These are phyloP conservation scores for Strigamia maritima DNA, from an alignment of 2,888 invertebrate species.

Conservation along the genomic window DNA sequence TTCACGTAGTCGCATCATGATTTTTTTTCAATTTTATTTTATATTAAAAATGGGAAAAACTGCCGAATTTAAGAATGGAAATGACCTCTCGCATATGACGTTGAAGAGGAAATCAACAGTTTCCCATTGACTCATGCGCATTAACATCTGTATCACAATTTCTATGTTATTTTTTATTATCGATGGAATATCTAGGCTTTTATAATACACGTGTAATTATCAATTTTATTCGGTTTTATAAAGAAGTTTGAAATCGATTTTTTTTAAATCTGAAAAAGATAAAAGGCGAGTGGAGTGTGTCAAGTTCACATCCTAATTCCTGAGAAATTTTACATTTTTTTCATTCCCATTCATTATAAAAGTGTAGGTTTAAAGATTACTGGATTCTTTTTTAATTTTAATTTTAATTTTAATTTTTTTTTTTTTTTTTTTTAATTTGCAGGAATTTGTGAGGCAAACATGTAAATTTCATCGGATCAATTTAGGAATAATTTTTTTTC, in stretches of 20 bases:
- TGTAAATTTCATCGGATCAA: neutral
- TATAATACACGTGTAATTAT: neutral
- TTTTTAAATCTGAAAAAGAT: neutral
- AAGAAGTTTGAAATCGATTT: neutral
- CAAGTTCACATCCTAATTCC: neutral
- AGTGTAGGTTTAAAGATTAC: neutral
- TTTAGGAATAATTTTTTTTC: neutral
- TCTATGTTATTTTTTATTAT: neutral
- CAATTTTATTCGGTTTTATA: neutral
- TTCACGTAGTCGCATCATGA: neutral
- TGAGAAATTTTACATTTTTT: too few relatives aligned
- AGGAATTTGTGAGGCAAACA: slow-evolving; percentile 15
- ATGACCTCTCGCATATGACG: neutral
- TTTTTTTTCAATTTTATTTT: neutral
- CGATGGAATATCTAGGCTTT: too few relatives aligned
- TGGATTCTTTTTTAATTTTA: too few relatives aligned
- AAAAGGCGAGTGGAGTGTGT: neutral
- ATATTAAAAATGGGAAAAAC: too few relatives aligned
- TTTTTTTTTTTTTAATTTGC: neutral
- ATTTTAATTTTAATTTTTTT: neutral
- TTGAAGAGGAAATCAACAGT: neutral
- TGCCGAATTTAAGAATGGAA: neutral
- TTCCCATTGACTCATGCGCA: neutral
- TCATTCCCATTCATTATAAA: neutral
- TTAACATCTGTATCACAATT: neutral